A percentile compares a stretch with the other conserved stretches of the same genome.
These are phyloP conservation scores for Oryzias javanicus DNA, from an alignment of 2,113 vertebrate species.

Conservation along the genomic window DNA sequence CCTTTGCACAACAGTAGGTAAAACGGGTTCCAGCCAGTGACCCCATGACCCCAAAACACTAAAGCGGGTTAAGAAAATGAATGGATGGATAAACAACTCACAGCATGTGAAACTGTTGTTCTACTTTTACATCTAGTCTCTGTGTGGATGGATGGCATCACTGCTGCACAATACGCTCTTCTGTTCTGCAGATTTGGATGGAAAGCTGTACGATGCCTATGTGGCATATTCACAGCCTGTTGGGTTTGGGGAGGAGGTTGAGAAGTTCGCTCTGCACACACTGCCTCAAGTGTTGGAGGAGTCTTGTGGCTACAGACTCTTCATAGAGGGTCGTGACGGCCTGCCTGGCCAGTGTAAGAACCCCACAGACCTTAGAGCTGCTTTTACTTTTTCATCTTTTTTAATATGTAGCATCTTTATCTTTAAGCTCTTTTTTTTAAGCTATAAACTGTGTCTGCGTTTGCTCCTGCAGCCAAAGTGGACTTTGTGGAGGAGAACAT, in stretches of 20 bases:
- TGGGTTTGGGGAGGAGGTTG: slow-evolving; percentile 62
- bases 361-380: no score
- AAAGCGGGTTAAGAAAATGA: no score
- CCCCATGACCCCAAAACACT: no score
- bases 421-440: background rate
- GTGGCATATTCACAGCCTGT: slow-evolving; percentile 80
- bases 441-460: background rate
- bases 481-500: slow-evolving; percentile 81
- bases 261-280: slow-evolving; percentile 75
- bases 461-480: slow-evolving; percentile 71
- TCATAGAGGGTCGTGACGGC: slow-evolving; percentile 86
- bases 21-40: no score
- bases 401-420: background rate
- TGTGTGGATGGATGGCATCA: no score
- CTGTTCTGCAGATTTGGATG: slow-evolving; percentile 80
- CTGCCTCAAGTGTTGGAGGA: slow-evolving; percentile 86
- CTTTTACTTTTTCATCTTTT: no score
- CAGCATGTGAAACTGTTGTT: no score
- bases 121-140: no score
- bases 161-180: no score
- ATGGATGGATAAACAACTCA: no score
- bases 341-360: slow-evolving; percentile 83
- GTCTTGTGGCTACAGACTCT: slow-evolving; percentile 85
- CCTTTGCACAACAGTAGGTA: no score
- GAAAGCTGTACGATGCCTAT: slow-evolving; percentile 90